Percentiles rank a stretch among this genome's conserved stretches.
These are phyloP conservation scores for Lasioglossum morio DNA, from an alignment of 2,888 invertebrate species.

Conservation along the genomic window DNA sequence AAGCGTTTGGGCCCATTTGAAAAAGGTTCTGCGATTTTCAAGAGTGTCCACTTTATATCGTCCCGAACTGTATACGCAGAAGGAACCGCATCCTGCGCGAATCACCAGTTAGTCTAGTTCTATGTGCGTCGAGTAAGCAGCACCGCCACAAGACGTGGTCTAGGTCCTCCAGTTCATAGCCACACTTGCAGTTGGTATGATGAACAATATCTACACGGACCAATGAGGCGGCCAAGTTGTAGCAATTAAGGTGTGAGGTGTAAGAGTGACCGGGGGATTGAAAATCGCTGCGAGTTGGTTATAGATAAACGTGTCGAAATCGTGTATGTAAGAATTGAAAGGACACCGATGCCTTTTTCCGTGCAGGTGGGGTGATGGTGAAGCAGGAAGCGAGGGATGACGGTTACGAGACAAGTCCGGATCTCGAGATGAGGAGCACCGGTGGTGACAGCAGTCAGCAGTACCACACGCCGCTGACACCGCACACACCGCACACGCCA, in stretches of 20 bases:
- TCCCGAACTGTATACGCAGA: no score
- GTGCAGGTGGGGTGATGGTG: slow-evolving; percentile 81
- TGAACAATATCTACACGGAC: no score
- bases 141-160: not conserved
- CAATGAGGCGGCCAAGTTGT: no score
- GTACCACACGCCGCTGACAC: slow-evolving; percentile 84
- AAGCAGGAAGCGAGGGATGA: slow-evolving; percentile 93
- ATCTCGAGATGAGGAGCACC: slow-evolving; percentile 85
- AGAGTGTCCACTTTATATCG: no score
- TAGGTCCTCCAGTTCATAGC: no score
- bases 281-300: not conserved
- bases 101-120: no score
- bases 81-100: no score
- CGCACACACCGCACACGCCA: slow-evolving; percentile 84
- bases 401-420: slow-evolving; percentile 94
- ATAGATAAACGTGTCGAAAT: not conserved
- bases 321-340: slow-evolving; percentile 34
- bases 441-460: slow-evolving; percentile 84
- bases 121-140: not conserved
- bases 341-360: slow-evolving; percentile 53
- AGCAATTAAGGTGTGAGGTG: not conserved
- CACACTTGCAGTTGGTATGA: no score
- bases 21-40: no score
- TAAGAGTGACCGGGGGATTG: not conserved
- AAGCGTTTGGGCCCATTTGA: no score